Conservation (phyloP, 2,797 vertebrate species). For the Philypnodon macrostomus region DNA sequence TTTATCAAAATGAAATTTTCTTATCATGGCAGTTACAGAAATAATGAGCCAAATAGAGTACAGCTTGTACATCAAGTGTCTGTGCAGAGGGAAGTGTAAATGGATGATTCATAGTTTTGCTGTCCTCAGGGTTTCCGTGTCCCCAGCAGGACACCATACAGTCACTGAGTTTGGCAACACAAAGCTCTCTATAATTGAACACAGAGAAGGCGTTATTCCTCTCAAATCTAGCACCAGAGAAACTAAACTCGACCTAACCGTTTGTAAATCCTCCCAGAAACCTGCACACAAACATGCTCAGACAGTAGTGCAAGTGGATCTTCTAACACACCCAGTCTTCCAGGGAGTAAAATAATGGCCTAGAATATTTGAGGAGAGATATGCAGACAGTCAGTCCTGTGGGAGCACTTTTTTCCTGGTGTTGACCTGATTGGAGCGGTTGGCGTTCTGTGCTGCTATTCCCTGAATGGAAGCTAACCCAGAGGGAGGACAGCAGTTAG, state of each 20-base stretch:
- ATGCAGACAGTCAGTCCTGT: conserved; percentile 47
- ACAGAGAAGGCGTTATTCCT: conserved; percentile 38
- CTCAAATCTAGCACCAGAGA: conserved; percentile 49
- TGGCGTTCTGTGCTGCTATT: conserved; percentile 51
- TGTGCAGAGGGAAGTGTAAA: conserved; percentile 35
- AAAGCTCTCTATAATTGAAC: conserved; percentile 49
- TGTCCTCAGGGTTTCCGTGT: conserved; percentile 49
- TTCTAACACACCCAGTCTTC: conserved; percentile 38
- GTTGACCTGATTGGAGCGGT: conserved; percentile 72
- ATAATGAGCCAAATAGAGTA: conserved; percentile 48
- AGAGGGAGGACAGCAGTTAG: conserved; percentile 53
- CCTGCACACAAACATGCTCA: conserved; percentile 13
- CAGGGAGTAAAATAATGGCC: conserved; percentile 53
- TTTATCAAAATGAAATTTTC: conserved; percentile 38
- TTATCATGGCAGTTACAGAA: conserved; percentile 41
- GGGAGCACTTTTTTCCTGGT: conserved; percentile 67
- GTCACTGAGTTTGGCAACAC: conserved; percentile 52
- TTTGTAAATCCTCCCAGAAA: conserved; percentile 38
- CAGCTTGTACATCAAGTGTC: conserved; percentile 44
- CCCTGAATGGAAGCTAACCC: conserved; percentile 59
- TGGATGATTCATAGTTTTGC: conserved; percentile 50
- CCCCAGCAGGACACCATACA: conserved; percentile 53
- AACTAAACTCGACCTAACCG: conserved; percentile 32
- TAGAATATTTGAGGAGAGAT: conserved; percentile 51
- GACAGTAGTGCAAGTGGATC: conserved; percentile 26